Evolutionary conservation across 2,888 invertebrate genomes (phyloP).

Genomic region (Drosophila helvetica): DNA sequence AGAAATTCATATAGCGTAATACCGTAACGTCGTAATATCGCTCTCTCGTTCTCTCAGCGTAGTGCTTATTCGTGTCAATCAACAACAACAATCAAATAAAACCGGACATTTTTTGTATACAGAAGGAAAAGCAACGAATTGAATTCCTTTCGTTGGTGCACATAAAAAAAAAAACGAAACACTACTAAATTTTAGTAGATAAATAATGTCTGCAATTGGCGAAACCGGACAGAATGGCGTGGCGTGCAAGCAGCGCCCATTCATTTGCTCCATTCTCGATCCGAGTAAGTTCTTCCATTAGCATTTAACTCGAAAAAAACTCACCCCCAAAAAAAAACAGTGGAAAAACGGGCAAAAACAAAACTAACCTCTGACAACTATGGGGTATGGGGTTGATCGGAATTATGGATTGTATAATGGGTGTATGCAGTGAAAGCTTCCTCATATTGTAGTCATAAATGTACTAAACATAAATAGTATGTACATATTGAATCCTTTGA

Average conservation of each 20-base stretch:
- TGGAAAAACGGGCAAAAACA: slow-evolving; percentile 38
- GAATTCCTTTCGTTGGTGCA: slow-evolving; percentile 8
- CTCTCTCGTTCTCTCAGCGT: slow-evolving; percentile 36
- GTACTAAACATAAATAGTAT: not conserved
- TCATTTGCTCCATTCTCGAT: slow-evolving; percentile 83
- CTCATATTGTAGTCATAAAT: not conserved
- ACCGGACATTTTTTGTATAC: slow-evolving; percentile 6
- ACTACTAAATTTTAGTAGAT: slow-evolving; percentile 8
- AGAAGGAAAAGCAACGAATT: slow-evolving; percentile 2
- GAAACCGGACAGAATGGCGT: slow-evolving; percentile 83
- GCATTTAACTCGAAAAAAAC: slow-evolving; percentile 27
- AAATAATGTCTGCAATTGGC: slow-evolving; percentile 63
- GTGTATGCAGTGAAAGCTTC: slow-evolving; percentile 4
- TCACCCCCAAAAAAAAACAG: slow-evolving; percentile 25
- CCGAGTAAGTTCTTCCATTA: slow-evolving; percentile 81
- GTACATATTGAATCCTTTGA: not conserved
- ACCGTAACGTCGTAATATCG: slow-evolving; percentile 57
- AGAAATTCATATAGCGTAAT: slow-evolving; percentile 41
- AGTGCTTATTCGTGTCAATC: slow-evolving; percentile 49
- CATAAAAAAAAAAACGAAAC: slow-evolving; percentile 20
- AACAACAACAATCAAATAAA: slow-evolving; percentile 36
- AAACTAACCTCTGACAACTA: slow-evolving; percentile 69
- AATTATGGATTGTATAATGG: slow-evolving; percentile 33
- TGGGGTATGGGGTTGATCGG: slow-evolving; percentile 17
- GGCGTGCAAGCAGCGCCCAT: slow-evolving; percentile 80